Conservation (phyloP, 53 echinoderm and acorn worm genomes). For the Antedon mediterranea region DNA sequence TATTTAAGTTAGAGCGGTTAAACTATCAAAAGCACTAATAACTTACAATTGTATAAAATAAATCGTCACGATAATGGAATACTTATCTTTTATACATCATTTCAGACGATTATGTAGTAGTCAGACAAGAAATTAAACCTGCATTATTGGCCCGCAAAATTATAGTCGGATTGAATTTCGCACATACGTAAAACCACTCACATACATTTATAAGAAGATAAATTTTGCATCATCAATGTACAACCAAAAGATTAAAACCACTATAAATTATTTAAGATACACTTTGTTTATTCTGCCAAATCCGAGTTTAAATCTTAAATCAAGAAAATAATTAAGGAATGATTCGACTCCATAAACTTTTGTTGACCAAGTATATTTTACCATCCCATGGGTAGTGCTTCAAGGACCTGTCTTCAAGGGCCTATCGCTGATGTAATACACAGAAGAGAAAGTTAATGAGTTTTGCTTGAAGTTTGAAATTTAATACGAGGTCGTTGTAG, state of each 20-base stretch:
- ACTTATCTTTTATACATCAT: not conserved
- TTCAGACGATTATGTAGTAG: not conserved
- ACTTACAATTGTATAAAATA: not conserved
- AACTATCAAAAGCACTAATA: not conserved
- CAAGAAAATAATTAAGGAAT: not conserved
- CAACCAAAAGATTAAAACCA: too few species aligned
- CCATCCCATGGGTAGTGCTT: not conserved
- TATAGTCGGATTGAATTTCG: not conserved
- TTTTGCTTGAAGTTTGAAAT: not conserved
- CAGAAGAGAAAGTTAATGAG: not conserved
- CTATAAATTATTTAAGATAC: too few species aligned
- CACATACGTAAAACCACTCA: not conserved
- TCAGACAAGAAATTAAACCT: not conserved
- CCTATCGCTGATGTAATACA: not conserved
- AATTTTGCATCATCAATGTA: too few species aligned
- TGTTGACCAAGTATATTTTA: not conserved
- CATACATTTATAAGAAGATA: not conserved
- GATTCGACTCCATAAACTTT: not conserved
- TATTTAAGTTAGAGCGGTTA: not conserved
- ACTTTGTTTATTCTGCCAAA: too few species aligned
- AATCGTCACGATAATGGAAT: not conserved
- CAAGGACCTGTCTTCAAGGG: not conserved
- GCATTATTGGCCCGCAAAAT: not conserved
- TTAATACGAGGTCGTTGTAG: not conserved
- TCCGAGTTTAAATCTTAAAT: not conserved